Base-by-base conservation (phyloP, 1,140 invertebrate species). In the Dryas iulia region DNA sequence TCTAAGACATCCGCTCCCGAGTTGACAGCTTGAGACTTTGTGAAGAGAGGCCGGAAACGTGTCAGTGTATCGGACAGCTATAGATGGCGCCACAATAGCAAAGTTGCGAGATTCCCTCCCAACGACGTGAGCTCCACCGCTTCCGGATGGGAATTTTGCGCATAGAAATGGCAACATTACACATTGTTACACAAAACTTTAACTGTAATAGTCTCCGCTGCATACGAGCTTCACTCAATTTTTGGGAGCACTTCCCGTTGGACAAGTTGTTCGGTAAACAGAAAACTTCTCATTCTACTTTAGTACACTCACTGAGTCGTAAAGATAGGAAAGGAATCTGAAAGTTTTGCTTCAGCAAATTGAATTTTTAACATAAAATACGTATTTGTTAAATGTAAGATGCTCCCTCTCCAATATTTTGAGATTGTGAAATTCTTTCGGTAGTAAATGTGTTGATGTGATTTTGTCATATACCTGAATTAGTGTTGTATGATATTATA, bases 111-210 rank as follows among this genome's bases (percentile, higher is more conserved):
- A 74, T 76, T 74, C 76, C 79, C 73, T 72, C 73, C 72, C 78
- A 67, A 74, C 65, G 76, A 72, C 70, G 74, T 64, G 75, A 81
- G 78, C 78, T 78, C 70, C 74, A 77, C 65, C 59, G 74, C 84
- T 86, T 90, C 89, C 89, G 89, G 77, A 60, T 66, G 78, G 78
- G 79, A 84, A 77, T 82, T 83, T 79, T 81, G 64, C 87, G 89
- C 89, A 91, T 91, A 91, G 76, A 89, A 90, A 91, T 89, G 86
- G 84, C 86, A 87, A 82, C 83, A 91, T 91, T 91, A 91, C 78
- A 82, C 78, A 89, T 90, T 91, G 86, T 90, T 88, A 88, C 76
- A 79, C 81, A 86, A 90, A 91, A 91, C 82, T 91, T 91, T 84
- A 67, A 73, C 71, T 78, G 79, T 85, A 89, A 87, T 87, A 81